Conservation (phyloP, 2,797 vertebrate genomes). For the Kryptopterus vitreolus region DNA sequence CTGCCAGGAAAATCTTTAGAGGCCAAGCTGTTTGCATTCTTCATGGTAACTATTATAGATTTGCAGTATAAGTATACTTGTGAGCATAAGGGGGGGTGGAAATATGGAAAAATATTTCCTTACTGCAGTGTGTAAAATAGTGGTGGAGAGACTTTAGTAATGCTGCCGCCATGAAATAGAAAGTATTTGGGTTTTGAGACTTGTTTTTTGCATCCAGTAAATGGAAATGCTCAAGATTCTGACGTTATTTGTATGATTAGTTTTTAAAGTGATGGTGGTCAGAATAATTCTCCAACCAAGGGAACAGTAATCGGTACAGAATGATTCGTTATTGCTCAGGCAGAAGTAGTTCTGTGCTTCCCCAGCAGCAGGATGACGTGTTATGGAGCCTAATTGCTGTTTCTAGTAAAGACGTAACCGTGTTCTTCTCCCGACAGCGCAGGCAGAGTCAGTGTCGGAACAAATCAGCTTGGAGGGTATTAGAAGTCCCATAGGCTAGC, state of each 20-base stretch:
- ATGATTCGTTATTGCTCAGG: not conserved
- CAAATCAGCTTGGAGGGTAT: not conserved
- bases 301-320: not conserved
- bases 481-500: slow-evolving; percentile 6
- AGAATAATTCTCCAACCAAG: not conserved
- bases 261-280: not conserved
- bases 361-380: not conserved
- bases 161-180: not conserved
- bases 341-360: not conserved
- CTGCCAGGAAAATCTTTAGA: not conserved
- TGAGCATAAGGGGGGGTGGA: not conserved
- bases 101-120: not conserved
- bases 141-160: not conserved
- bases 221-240: not conserved
- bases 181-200: not conserved
- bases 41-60: not conserved
- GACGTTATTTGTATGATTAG: not conserved
- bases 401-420: not conserved
- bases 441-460: slow-evolving; percentile 4
- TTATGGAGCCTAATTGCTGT: slow-evolving; percentile 13
- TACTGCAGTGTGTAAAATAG: not conserved
- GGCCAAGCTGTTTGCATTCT: not conserved
- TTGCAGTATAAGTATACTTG: too few species aligned
- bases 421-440: not conserved
- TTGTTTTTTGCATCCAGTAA: too few species aligned